Conservation (phyloP, 1,140 invertebrate species). For the Augochlora pura region DNA sequence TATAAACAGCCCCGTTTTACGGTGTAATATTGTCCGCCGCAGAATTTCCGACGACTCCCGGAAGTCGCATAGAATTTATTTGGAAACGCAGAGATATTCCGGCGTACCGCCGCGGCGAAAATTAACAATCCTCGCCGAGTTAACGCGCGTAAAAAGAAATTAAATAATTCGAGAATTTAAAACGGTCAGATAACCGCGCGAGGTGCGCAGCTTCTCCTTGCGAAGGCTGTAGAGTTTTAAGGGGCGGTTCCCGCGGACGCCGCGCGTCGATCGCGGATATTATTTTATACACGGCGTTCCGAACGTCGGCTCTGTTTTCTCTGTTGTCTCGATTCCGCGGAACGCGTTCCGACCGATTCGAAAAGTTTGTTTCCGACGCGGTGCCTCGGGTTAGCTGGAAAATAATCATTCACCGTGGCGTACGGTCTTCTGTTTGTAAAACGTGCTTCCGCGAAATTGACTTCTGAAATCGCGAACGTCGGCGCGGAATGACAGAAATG, state of each 20-base stretch:
- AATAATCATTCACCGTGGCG: constrained; percentile 3
- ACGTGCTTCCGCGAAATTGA: background rate
- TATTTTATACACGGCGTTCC: background rate
- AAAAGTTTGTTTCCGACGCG: background rate
- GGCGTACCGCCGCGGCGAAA: background rate
- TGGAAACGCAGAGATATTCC: background rate
- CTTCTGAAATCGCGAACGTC: background rate
- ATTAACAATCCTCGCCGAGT: background rate
- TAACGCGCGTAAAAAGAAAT: background rate
- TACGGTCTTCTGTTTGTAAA: background rate
- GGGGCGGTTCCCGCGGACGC: background rate
- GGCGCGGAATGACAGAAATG: background rate
- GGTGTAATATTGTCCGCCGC: background rate
- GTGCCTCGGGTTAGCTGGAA: background rate
- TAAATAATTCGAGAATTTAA: background rate
- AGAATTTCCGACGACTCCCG: background rate
- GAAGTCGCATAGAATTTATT: background rate
- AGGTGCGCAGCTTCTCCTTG: background rate
- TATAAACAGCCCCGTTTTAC: background rate
- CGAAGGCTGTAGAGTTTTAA: background rate
- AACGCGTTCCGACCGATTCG: background rate
- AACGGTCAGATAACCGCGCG: background rate
- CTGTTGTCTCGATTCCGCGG: background rate
- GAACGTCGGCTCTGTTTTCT: background rate
- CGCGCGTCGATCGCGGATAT: background rate